phyloP scores from a whole-genome alignment of 30 jellyfish, hydroid and myxozoan species.

The Hydractinia symbiolongicarpus region DNA sequence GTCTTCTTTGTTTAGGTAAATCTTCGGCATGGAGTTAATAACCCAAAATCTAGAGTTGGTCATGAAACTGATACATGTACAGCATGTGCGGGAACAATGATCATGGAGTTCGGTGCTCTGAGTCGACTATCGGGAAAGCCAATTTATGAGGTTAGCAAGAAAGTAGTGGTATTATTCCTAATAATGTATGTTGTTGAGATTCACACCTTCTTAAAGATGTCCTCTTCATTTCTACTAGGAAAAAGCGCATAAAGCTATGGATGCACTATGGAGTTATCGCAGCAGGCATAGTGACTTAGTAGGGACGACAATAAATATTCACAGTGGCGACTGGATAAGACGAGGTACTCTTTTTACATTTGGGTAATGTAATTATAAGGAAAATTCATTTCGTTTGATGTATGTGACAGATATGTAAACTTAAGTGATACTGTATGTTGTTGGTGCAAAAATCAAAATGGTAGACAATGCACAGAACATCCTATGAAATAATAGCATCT shows the following conservation, averaged over 20 bases:
- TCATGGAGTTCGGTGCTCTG: conserved; percentile 94
- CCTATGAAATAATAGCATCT: neutral
- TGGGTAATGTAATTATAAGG: neutral
- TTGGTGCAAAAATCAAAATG: no score
- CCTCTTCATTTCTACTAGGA: conserved; percentile 28
- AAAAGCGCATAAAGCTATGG: conserved; percentile 88
- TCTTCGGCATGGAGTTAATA: conserved; percentile 69
- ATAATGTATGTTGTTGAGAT: neutral
- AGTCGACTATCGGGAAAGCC: conserved; percentile 89
- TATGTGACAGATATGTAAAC: no score
- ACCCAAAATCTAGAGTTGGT: conserved; percentile 79
- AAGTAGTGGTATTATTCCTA: neutral
- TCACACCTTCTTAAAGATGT: neutral
- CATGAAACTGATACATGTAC: conserved; percentile 87
- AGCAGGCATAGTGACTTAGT: conserved; percentile 84
- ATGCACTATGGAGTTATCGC: conserved; percentile 80
- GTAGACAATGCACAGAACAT: no score
- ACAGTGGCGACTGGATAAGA: conserved; percentile 90
- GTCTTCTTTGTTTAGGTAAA: conserved; percentile 44
- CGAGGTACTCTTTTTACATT: conserved; percentile 42
- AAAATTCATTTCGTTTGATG: no score
- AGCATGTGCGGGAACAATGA: conserved; percentile 98
- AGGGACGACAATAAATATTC: conserved; percentile 85
- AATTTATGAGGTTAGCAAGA: conserved; percentile 50
- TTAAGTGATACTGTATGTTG: no score